Evolutionary conservation across 1,140 invertebrate genomes (phyloP).

Genomic region (Drosophila azteca): DNA sequence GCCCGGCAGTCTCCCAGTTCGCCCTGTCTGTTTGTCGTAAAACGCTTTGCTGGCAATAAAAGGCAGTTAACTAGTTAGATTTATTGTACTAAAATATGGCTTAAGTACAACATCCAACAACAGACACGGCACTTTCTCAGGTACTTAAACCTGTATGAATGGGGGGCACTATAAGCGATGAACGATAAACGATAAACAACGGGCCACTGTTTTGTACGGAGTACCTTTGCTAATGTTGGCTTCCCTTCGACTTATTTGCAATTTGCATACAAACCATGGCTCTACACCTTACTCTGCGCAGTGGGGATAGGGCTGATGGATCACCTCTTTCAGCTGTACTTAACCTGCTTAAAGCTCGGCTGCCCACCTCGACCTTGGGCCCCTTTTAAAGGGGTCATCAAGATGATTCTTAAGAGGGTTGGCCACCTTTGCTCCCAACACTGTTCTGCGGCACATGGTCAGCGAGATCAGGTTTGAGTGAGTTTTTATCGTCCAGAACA

Average conservation of each 20-base stretch:
- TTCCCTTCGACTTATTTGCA: background rate
- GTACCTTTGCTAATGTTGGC: background rate
- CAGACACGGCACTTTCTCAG: slow-evolving; percentile 70
- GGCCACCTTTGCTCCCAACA: background rate
- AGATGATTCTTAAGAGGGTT: background rate
- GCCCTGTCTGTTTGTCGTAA: slow-evolving; percentile 65
- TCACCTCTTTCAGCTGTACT: too few relatives aligned
- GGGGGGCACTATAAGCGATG: slow-evolving; percentile 36
- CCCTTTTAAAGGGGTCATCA: background rate
- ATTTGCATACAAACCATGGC: too few relatives aligned
- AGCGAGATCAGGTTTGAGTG: slow-evolving; percentile 3
- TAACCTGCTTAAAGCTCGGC: too few relatives aligned
- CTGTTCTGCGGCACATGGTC: background rate
- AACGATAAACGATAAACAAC: background rate
- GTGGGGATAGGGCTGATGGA: too few relatives aligned
- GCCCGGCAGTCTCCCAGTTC: background rate
- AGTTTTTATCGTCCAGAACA: too few relatives aligned
- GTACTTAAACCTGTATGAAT: slow-evolving; percentile 56
- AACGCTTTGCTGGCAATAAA: slow-evolving; percentile 82
- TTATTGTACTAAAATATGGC: slow-evolving; percentile 82
- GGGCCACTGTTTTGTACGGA: background rate
- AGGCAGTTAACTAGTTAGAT: slow-evolving; percentile 82
- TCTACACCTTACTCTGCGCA: background rate
- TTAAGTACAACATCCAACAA: slow-evolving; percentile 62
- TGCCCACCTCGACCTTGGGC: background rate